Evolutionary conservation across 1,140 invertebrate genomes (phyloP), one percentile per base, ranked within the genome.

Genomic region (Lordiphosa clarofinis): DNA sequence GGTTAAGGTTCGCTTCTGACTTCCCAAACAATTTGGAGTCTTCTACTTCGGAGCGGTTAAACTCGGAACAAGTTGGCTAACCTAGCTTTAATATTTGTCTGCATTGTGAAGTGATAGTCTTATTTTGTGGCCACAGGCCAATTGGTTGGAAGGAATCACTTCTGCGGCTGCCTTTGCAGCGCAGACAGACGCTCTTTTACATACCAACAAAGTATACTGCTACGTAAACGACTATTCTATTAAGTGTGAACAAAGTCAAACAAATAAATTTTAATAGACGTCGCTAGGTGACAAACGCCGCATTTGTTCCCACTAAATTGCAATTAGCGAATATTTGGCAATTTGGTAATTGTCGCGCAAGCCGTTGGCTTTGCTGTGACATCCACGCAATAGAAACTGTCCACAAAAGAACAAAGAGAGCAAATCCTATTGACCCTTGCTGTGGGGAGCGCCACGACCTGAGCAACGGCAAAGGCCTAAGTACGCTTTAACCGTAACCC

Each of bases 261-360:
- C 71, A 72, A 63, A 74, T 74, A 74, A 74, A 74, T 74, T 74
- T 74, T 72, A 74, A 74, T 74, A 67, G 63, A 67, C 47, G 71
- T 72, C 71, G 54, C 68, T 48, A 72, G 68, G 71, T 74, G 63
- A 74, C 68, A 74, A 74, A 71, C 62, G 50, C 62, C 54, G 55
- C 52, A 71, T 71, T 78, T 71, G 60, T 56, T 68, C 39, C 59
- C 71, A 57, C 67, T 78, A 67, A 78, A 78, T 78, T 71, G 71
- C 63, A 74, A 78, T 78, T 78, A 78, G 67, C 52, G 66, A 63
- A 57, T 57, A 68, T 71, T 71, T 62, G 64, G 53, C 54, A 57
- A 65, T 69, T 61, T 68, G 59, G 59, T 69, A 72, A 72, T 72
- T 56, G 69, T 36, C 9, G 35, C 13, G 39, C 38, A 5, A 42